A percentile compares a stretch with the other conserved stretches of the same genome.
Conservation (phyloP, 2,888 invertebrate genomes). For the Icerya purchasi region DNA sequence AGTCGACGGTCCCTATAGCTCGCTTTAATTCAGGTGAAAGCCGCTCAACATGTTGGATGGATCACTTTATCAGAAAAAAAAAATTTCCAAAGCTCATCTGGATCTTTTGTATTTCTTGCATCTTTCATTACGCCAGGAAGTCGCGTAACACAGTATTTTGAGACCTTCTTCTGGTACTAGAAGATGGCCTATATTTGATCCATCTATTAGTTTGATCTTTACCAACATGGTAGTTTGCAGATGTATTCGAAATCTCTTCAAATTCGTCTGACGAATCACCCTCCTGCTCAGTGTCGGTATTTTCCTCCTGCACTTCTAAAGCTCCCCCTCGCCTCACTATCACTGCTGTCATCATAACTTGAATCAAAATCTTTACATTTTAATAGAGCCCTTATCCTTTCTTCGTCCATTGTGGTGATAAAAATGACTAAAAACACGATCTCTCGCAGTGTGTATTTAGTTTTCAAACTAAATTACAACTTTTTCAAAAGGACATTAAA, state of each 20-base stretch:
- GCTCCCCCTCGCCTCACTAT: not conserved
- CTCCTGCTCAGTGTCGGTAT: not conserved
- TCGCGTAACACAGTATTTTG: conserved; percentile 6
- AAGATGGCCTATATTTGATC: not conserved
- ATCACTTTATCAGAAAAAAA: conserved; percentile 4
- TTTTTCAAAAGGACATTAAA: too few species aligned
- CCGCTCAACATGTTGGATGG: not conserved
- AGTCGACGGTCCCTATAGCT: not conserved
- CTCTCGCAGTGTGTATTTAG: too few species aligned
- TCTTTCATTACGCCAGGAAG: conserved; percentile 1
- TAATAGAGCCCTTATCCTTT: not conserved
- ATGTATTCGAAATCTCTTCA: not conserved
- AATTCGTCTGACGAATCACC: not conserved
- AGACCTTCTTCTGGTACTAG: conserved; percentile 3
- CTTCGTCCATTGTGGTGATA: not conserved
- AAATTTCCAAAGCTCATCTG: conserved; percentile 3
- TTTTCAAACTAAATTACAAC: too few species aligned
- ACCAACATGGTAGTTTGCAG: not conserved
- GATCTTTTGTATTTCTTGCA: conserved; percentile 7
- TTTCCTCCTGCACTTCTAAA: not conserved
- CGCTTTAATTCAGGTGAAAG: not conserved
- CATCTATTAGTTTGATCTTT: not conserved
- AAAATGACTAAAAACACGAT: not conserved
- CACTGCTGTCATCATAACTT: not conserved
- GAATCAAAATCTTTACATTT: not conserved